phyloP scores from a whole-genome alignment of 2,797 vertebrate genomes.

The Chiroxiphia lanceolata region DNA sequence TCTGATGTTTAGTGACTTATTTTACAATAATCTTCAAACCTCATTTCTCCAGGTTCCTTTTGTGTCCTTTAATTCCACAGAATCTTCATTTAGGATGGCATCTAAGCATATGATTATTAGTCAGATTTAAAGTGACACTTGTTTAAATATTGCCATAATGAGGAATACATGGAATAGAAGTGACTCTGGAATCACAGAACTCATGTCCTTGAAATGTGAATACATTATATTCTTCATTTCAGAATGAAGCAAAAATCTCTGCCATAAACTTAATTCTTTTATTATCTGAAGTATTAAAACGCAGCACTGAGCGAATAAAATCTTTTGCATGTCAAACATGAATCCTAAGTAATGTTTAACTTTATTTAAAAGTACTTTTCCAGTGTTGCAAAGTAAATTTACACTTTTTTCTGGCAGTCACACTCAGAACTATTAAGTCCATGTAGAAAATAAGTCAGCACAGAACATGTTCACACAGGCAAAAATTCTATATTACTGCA shows the following conservation, averaged over 20 bases:
- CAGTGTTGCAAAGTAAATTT: not conserved
- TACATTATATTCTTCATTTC: not conserved
- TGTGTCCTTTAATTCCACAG: not conserved
- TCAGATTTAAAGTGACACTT: not conserved
- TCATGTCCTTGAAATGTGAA: not conserved
- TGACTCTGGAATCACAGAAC: not conserved
- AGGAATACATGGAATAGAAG: not conserved
- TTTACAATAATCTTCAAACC: not conserved
- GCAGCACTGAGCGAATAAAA: not conserved
- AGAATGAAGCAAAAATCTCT: not conserved
- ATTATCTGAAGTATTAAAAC: not conserved
- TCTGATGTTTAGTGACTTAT: not conserved
- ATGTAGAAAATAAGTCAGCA: not conserved
- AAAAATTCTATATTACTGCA: not conserved
- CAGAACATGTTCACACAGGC: not conserved
- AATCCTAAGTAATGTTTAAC: not conserved
- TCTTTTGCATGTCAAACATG: not conserved
- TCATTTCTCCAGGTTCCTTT: not conserved
- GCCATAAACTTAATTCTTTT: not conserved
- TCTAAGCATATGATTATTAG: not conserved
- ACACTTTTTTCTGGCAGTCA: not conserved
- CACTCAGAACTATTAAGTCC: not conserved
- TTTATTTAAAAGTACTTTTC: not conserved
- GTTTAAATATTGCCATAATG: not conserved
- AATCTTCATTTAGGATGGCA: not conserved